Evolutionary conservation across 2,888 invertebrate genomes (phyloP), one percentile per base, ranked within the genome.

Genomic region (Parnassius smintheus): DNA sequence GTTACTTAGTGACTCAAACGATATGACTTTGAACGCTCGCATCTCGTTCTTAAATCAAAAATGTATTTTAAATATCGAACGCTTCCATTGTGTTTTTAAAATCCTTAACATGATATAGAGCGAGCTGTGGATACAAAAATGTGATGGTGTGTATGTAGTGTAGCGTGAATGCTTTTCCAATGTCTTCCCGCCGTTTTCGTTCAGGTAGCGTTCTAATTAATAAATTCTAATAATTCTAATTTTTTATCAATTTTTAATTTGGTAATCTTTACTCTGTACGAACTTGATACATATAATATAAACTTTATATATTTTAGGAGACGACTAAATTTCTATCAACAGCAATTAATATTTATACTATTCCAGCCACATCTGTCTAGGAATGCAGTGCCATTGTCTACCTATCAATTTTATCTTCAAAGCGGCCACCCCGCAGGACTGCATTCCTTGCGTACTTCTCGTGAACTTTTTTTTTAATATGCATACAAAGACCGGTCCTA

Each of bases 1-100:
- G 78, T 77, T 78, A 77, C 75, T 79, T 75, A 78, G 80, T 77
- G 83, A 83, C 83, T 83, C 83, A 83, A 78, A 82, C 83, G 83
- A 77, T 82, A 85, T 85, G 85, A 77, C 70, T 67, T 65, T 69
- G 72, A 68, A 60, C 75, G 72, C 70, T 65, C 71, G 72, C 68
- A 69, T 72, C 66, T 70, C 54, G 60, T 65, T 66, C 61, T 51
- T 58, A 62, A 64, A 66, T 65, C 63, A 60, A 68, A 69, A 60
- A 57, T 64, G 54, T 61, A 9, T 45, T 64, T 61, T 50, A 58
- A 61, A 64, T 57, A 58, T 64, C 59, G 64, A 64, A 64, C 57
- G 56, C 46, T 58, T 60, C 60, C 64, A 54, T 58, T 60, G 60
- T 62, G 54, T 76, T 77, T 80, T 70, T 25, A 18, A 49, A 13